Evolutionary conservation across 2,113 vertebrate genomes (phyloP).

Genomic region (Boleophthalmus pectinirostris): DNA sequence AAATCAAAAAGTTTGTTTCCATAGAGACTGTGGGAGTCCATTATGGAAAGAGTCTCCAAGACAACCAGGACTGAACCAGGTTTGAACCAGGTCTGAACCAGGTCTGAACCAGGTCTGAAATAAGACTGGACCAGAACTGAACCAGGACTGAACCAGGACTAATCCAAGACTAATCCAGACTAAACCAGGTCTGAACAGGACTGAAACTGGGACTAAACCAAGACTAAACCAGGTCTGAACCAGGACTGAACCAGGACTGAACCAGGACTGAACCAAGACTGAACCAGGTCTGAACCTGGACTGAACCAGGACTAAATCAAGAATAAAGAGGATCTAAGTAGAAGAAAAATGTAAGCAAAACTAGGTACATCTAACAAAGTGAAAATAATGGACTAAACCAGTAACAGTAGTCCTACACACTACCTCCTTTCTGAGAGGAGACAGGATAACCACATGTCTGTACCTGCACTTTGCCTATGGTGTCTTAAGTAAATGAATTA

Average conservation of each 20-base stretch:
- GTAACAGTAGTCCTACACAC: too few species aligned
- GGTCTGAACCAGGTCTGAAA: slow-evolving; percentile 17
- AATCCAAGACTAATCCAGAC: neutral
- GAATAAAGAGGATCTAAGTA: too few species aligned
- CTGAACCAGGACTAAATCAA: neutral
- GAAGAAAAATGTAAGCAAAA: too few species aligned
- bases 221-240: neutral
- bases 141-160: neutral
- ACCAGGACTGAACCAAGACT: neutral
- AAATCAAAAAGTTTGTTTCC: slow-evolving; percentile 84
- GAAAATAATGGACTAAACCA: too few species aligned
- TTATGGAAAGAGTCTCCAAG: slow-evolving; percentile 82
- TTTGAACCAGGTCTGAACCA: neutral
- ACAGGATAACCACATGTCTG: neutral
- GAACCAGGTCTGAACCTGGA: neutral
- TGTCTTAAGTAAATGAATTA: neutral
- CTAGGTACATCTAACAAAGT: too few species aligned
- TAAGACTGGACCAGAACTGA: neutral
- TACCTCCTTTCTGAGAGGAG: neutral
- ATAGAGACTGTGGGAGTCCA: slow-evolving; percentile 82
- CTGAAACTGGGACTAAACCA: neutral
- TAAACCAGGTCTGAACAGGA: neutral
- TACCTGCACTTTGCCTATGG: neutral
- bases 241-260: neutral
- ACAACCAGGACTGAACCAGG: slow-evolving; percentile 71